Conservation (phyloP, 2,888 invertebrate species). For the Oligia latruncula region DNA sequence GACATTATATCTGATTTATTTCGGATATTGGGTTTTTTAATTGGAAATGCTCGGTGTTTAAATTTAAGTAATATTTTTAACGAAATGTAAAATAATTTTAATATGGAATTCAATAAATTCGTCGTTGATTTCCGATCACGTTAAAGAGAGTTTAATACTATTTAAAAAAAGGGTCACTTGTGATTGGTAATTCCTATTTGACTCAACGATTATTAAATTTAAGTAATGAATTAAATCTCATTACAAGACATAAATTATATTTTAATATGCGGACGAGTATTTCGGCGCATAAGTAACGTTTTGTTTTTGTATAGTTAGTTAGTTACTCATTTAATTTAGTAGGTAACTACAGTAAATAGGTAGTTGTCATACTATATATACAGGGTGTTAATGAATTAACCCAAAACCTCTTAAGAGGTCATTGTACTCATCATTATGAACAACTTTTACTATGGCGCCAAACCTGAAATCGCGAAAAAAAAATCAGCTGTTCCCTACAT, state of each 20-base stretch:
- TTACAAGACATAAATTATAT: neutral
- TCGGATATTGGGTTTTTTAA: conserved; percentile 15
- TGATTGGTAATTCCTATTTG: neutral
- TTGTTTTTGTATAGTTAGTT: no score
- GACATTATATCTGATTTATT: conserved; percentile 19
- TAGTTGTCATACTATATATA: no score
- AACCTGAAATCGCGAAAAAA: no score
- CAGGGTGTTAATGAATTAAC: no score
- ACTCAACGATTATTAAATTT: neutral
- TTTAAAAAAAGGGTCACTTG: neutral
- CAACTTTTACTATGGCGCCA: no score
- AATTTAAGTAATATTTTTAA: neutral
- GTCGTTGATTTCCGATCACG: neutral
- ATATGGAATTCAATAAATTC: neutral
- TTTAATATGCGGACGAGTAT: neutral
- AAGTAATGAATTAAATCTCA: no score
- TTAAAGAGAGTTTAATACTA: neutral
- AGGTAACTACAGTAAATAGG: no score
- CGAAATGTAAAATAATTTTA: neutral
- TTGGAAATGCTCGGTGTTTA: neutral
- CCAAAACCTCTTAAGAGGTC: no score
- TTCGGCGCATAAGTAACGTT: no score
- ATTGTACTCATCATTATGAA: no score
- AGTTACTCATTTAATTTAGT: no score
- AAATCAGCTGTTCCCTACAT: no score